Conservation (phyloP, 2,113 vertebrate species). For the Leptobrachium leishanense region DNA sequence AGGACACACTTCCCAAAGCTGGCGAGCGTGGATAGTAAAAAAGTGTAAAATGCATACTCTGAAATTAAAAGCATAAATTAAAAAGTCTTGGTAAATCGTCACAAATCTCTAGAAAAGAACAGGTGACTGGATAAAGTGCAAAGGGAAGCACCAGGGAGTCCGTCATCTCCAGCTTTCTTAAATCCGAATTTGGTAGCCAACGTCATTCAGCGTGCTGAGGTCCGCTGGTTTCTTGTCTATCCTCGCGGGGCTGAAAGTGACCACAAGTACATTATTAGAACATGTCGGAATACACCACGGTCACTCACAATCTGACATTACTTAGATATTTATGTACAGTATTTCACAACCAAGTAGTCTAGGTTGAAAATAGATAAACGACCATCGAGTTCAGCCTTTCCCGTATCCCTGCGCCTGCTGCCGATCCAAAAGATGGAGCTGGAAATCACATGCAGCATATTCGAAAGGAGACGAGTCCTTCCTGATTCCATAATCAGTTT, state of each 20-base stretch:
- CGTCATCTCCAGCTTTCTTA: slow-evolving; percentile 60
- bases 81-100: slow-evolving; percentile 58
- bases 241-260: slow-evolving; percentile 73
- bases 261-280: too few relatives aligned
- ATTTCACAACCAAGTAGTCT: too few relatives aligned
- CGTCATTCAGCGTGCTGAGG: slow-evolving; percentile 83
- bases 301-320: too few relatives aligned
- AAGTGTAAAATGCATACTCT: slow-evolving; percentile 55
- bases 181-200: slow-evolving; percentile 92
- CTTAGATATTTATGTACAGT: too few relatives aligned
- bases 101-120: slow-evolving; percentile 50
- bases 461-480: too few relatives aligned
- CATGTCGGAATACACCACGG: not conserved
- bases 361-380: too few relatives aligned
- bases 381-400: too few relatives aligned
- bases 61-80: slow-evolving; percentile 53
- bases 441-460: too few relatives aligned
- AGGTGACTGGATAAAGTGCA: slow-evolving; percentile 62
- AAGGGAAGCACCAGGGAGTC: slow-evolving; percentile 60
- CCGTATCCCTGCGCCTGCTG: too few relatives aligned
- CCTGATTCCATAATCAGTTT: too few relatives aligned
- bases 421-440: too few relatives aligned
- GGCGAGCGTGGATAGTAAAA: slow-evolving; percentile 15
- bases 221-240: slow-evolving; percentile 83
- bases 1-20: slow-evolving; percentile 2